Evolutionary conservation across 2,888 invertebrate species (phyloP), one percentile per base, ranked within the genome.

Genomic region (Gonocerus acuteangulatus): DNA sequence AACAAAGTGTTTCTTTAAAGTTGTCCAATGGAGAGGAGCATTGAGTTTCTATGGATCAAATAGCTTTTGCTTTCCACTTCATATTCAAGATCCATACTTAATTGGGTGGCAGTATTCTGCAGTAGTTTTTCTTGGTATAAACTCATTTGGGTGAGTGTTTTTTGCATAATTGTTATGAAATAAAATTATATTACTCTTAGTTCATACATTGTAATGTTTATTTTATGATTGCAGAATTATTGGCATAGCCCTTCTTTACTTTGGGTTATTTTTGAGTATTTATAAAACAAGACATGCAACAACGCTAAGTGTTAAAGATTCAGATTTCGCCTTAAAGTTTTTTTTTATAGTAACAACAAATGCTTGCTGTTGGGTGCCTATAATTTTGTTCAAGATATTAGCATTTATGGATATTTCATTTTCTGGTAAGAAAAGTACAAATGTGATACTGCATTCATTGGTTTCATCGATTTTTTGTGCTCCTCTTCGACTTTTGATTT

Each of bases 41-140:
- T 80, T 79, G 0, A 75, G 77, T 65, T 85, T 82, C 72, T 85
- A 85, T 71, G 85, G 85, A 13, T 77, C 78, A 18, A 83, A 82
- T 58, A 82, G 84, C 47, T 79, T 85, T 69, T 86, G 86, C 67
- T 83, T 86, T 68, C 86, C 86, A 1, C 72, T 86, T 19, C 84
- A 85, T 71, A 81, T 86, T 62, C 82, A 82, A 65, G 83, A 86
- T 64, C 81, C 84, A 0, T 85, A 76, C 71, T 76, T 80, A 2
- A 69, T 80, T 21, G 86, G 86, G 16, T 86, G 85, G 85, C 77
- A 85, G 69, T 86, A 85, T 70, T 85, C 85, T 1, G 81, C 84
- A 0, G 81, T 85, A 69, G 79, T 86, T 64, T 84, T 85, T 69
- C 74, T 86, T 22, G 84, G 83, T 16, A 71, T 86, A 18, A 86